Conservation (phyloP, 2,888 invertebrate genomes). For the Protophormia terraenovae region DNA sequence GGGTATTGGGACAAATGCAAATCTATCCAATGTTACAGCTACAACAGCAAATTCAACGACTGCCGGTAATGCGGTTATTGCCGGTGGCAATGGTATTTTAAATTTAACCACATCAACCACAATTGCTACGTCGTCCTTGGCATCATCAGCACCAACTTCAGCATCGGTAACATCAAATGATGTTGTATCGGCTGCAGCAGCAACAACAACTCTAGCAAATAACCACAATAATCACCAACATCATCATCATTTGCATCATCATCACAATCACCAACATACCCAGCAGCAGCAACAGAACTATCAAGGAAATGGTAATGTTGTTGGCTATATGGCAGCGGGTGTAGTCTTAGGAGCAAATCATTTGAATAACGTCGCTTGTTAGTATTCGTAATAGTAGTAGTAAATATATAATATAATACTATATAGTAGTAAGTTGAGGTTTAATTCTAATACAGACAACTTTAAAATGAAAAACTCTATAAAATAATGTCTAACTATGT, state of each 20-base stretch:
- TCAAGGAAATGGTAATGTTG: conserved; percentile 74
- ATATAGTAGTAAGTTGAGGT: conserved; percentile 55
- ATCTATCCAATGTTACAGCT: conserved; percentile 53
- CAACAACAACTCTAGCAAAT: conserved; percentile 55
- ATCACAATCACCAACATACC: conserved; percentile 65
- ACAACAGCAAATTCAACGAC: conserved; percentile 50
- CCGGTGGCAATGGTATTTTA: conserved; percentile 69
- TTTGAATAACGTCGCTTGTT: conserved; percentile 78
- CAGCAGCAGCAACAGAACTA: conserved; percentile 71
- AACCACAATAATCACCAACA: conserved; percentile 70
- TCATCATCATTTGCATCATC: conserved; percentile 66
- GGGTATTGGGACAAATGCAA: conserved; percentile 7
- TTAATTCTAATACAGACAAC: conserved; percentile 62
- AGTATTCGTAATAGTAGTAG: conserved; percentile 71
- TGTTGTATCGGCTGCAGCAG: conserved; percentile 45
- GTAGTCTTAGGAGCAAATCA: conserved; percentile 80
- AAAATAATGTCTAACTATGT: conserved; percentile 40
- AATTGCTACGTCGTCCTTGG: conserved; percentile 64
- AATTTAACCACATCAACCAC: conserved; percentile 69
- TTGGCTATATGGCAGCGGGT: conserved; percentile 79
- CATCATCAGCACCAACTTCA: conserved; percentile 63
- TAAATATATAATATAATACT: too few species aligned
- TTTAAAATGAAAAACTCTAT: conserved; percentile 49
- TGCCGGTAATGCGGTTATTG: conserved; percentile 63
- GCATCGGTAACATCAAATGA: conserved; percentile 54